These are phyloP conservation scores for Monochamus saltuarius DNA, from an alignment of 1,140 invertebrate species.

Conservation along the genomic window DNA sequence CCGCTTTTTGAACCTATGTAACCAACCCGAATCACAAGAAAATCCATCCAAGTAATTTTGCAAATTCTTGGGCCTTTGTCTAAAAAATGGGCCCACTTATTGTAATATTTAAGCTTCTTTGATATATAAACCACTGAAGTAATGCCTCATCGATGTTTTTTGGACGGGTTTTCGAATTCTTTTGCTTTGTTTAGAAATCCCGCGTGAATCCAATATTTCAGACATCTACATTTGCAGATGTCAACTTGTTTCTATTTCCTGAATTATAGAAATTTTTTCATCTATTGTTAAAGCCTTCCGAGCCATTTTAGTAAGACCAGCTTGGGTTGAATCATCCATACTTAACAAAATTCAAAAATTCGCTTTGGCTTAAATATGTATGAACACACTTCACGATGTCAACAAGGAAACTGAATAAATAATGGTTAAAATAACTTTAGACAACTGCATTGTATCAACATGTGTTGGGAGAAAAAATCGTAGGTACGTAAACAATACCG, in stretches of 20 bases:
- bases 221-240: not conserved
- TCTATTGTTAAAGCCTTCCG: conserved; percentile 5
- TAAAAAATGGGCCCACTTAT: not conserved
- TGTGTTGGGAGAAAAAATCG: too few species aligned
- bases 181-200: conserved; percentile 2
- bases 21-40: conserved; percentile 4
- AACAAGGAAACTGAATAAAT: too few species aligned
- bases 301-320: not conserved
- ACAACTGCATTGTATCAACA: too few species aligned
- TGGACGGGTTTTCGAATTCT: not conserved
- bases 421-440: too few species aligned
- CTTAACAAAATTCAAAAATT: not conserved
- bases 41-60: not conserved
- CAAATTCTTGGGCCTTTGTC: not conserved
- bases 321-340: conserved; percentile 3
- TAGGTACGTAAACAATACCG: too few species aligned
- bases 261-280: conserved; percentile 1
- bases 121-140: conserved; percentile 1
- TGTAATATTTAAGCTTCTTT: too few species aligned
- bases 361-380: too few species aligned
- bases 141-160: conserved; percentile 7
- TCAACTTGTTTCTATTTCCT: not conserved
- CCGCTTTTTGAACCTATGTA: conserved; percentile 3
- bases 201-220: not conserved
- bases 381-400: too few species aligned